These are phyloP conservation scores for Pseudomyrmex pallidus DNA, from an alignment of 1,140 invertebrate genomes.

Conservation along the genomic window DNA sequence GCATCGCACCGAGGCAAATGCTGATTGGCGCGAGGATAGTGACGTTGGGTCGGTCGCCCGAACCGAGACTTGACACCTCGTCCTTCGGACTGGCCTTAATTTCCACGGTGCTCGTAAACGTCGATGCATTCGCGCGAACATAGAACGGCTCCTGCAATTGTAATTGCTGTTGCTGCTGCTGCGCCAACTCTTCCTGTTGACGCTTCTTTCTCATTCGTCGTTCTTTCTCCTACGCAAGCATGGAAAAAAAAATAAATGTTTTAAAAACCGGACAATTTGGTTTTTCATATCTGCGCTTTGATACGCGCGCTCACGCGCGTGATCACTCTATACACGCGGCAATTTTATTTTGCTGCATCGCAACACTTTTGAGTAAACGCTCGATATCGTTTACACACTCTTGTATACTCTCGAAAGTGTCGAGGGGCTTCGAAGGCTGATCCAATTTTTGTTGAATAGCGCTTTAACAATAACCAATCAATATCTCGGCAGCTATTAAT, in stretches of 20 bases:
- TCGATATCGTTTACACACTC: constrained; percentile 45
- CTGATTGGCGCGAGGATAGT: constrained; percentile 91
- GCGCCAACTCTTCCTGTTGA: constrained; percentile 90
- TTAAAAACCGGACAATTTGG: constrained; percentile 7
- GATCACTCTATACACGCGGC: neutral
- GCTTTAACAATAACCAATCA: constrained; percentile 58
- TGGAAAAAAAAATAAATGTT: constrained; percentile 14
- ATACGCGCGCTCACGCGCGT: neutral
- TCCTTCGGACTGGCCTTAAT: constrained; percentile 88
- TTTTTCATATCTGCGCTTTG: neutral
- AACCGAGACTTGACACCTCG: constrained; percentile 82
- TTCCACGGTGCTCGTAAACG: constrained; percentile 89
- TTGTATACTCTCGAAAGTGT: constrained; percentile 36
- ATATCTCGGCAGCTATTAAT: constrained; percentile 43
- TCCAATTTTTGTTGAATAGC: constrained; percentile 57
- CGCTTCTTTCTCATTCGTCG: constrained; percentile 90
- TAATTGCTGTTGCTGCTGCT: constrained; percentile 88
- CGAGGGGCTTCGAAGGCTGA: constrained; percentile 38
- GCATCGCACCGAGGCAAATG: constrained; percentile 91
- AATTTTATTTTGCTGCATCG: constrained; percentile 30
- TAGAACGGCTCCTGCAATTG: constrained; percentile 92
- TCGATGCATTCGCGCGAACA: constrained; percentile 90
- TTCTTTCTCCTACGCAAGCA: constrained; percentile 87
- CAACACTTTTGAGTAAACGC: constrained; percentile 42
- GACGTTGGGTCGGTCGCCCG: constrained; percentile 87